Conservation (phyloP, 2,888 invertebrate genomes). For the Chloroclysta siterata region DNA sequence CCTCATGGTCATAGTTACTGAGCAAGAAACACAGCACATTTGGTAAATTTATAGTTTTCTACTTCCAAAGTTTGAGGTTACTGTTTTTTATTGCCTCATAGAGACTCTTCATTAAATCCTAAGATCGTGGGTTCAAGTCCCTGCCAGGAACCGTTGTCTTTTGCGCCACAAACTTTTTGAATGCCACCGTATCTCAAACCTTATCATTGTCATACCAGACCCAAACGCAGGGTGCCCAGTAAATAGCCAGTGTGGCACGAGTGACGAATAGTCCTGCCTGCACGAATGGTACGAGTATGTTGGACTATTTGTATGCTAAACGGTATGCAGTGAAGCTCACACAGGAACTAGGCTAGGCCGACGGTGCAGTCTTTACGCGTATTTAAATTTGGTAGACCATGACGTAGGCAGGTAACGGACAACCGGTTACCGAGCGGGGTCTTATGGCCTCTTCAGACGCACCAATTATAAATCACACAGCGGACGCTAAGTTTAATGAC, state of each 20-base stretch:
- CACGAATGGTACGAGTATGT: background rate
- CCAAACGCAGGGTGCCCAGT: background rate
- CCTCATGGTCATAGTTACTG: conserved; percentile 3
- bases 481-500: background rate
- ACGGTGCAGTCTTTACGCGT: conserved; percentile 23
- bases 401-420: conserved; percentile 32
- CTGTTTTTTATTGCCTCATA: background rate
- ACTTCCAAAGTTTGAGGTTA: background rate
- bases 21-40: background rate
- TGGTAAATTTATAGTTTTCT: background rate
- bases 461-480: background rate
- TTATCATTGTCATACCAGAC: background rate
- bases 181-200: background rate
- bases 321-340: conserved; percentile 9
- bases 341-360: conserved; percentile 31
- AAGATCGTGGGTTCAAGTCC: background rate
- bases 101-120: background rate
- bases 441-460: conserved; percentile 14
- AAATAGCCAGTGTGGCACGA: background rate
- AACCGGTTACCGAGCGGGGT: conserved; percentile 29
- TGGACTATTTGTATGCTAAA: conserved; percentile 8
- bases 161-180: background rate
- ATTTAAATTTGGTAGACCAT: conserved; percentile 33
- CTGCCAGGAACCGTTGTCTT: background rate
- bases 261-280: background rate